A percentile compares a stretch with the other conserved stretches of the same genome.
These are phyloP conservation scores for Cyclura pinguis DNA, from an alignment of 2,797 vertebrate genomes.

Conservation along the genomic window DNA sequence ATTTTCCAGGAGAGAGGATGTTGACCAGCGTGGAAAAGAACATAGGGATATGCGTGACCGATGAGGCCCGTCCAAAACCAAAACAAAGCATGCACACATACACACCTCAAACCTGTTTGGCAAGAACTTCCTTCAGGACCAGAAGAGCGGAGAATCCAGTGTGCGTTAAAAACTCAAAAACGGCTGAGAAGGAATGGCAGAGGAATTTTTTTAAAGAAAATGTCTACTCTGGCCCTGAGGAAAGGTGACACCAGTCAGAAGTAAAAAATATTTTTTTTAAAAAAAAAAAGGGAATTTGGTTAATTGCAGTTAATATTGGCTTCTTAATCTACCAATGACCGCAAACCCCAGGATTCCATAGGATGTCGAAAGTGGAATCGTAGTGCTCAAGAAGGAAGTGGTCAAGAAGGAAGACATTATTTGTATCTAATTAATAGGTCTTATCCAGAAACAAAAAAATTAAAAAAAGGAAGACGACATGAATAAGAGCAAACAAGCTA, in stretches of 20 bases:
- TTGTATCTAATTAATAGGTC: too few relatives aligned
- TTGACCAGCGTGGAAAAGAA: slow-evolving; percentile 18
- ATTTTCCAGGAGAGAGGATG: neutral
- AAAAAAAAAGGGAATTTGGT: neutral
- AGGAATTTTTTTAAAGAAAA: neutral
- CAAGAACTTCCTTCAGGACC: slow-evolving; percentile 29
- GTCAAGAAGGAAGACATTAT: too few relatives aligned
- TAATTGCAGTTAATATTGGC: neutral
- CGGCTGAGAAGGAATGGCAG: slow-evolving; percentile 3
- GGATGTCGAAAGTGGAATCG: too few relatives aligned
- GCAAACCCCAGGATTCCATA: too few relatives aligned
- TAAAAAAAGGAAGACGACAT: too few relatives aligned
- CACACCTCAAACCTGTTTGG: neutral
- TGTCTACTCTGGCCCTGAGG: neutral
- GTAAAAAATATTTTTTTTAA: neutral
- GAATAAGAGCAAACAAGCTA: too few relatives aligned
- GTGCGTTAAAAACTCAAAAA: neutral
- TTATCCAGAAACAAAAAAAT: too few relatives aligned
- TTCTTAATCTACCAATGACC: too few relatives aligned
- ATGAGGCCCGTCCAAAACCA: neutral
- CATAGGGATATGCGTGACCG: neutral
- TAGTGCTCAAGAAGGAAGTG: too few relatives aligned
- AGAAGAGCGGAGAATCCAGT: slow-evolving; percentile 15
- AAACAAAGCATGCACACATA: neutral
- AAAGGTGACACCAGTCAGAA: neutral